Evolutionary conservation across 1,140 invertebrate genomes (phyloP).

Genomic region (Procambarus clarkii): DNA sequence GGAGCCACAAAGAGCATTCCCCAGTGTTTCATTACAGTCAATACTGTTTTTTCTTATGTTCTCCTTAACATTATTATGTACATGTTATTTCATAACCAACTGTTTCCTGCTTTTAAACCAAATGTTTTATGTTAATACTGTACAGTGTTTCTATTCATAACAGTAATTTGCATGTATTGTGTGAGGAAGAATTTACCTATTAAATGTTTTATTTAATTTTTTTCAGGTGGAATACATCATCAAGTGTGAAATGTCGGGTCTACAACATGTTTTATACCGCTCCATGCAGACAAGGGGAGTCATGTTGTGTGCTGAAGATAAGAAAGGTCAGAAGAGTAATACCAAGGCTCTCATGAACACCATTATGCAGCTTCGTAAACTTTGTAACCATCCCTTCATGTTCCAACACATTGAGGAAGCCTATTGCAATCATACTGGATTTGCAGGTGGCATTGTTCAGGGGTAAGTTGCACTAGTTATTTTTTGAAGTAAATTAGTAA

Average conservation of each 20-base stretch:
- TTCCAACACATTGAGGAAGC: conserved; percentile 99
- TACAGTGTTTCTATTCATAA: too few relatives aligned
- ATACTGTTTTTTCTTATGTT: too few relatives aligned
- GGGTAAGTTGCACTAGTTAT: conserved; percentile 74
- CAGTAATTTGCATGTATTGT: neutral
- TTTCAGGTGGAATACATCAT: conserved; percentile 95
- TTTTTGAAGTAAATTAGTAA: neutral
- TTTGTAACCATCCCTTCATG: conserved; percentile 99
- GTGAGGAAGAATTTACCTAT: neutral
- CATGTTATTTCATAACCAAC: too few relatives aligned
- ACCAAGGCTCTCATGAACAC: conserved; percentile 99
- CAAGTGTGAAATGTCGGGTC: conserved; percentile 98
- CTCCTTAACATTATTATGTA: too few relatives aligned
- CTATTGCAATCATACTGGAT: conserved; percentile 91
- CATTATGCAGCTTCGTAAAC: conserved; percentile 97
- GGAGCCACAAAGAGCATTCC: too few relatives aligned
- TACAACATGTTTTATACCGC: conserved; percentile 94
- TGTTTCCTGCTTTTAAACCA: too few relatives aligned
- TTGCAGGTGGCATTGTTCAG: conserved; percentile 75
- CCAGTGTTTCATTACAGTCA: too few relatives aligned
- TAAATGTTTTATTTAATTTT: too few relatives aligned
- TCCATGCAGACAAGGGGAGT: conserved; percentile 99
- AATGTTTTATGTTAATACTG: too few relatives aligned
- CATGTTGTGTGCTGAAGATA: conserved; percentile 90
- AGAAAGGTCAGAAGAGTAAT: conserved; percentile 93